These are phyloP conservation scores for Periplaneta americana DNA, from an alignment of 1,140 invertebrate species.

Conservation along the genomic window DNA sequence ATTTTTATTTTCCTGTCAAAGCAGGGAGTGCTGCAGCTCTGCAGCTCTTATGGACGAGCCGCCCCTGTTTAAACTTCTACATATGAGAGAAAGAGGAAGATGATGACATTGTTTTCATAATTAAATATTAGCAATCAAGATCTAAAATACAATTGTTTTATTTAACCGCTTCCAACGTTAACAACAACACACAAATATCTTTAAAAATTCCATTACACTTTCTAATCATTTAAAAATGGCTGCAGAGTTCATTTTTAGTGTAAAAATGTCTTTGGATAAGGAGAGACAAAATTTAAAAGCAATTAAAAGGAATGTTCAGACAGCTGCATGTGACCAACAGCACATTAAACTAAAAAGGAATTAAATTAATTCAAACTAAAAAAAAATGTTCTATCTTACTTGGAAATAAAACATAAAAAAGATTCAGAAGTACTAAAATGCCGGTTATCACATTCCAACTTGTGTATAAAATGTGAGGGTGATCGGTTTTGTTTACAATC, in stretches of 20 bases:
- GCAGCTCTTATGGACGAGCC: too few species aligned
- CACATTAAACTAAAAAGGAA: neutral
- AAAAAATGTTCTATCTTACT: neutral
- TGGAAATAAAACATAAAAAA: neutral
- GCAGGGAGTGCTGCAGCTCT: too few species aligned
- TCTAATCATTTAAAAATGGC: neutral
- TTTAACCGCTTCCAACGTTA: constrained; percentile 1
- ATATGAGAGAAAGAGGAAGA: too few species aligned
- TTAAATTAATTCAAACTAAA: neutral
- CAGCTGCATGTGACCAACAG: neutral
- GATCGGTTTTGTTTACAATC: neutral
- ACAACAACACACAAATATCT: constrained; percentile 6
- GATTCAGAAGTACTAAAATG: neutral
- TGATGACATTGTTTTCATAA: too few species aligned
- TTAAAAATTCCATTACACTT: neutral
- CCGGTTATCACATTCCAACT: neutral
- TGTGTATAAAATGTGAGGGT: neutral
- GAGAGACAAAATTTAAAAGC: neutral
- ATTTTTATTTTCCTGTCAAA: too few species aligned
- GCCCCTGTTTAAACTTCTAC: too few species aligned
- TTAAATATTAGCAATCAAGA: neutral
- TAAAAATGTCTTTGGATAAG: neutral
- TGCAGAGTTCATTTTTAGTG: neutral
- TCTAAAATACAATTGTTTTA: constrained; percentile 5
- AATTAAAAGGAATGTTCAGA: neutral